Conservation (phyloP, 2,113 vertebrate species). For the Emydocephalus ijimae region DNA sequence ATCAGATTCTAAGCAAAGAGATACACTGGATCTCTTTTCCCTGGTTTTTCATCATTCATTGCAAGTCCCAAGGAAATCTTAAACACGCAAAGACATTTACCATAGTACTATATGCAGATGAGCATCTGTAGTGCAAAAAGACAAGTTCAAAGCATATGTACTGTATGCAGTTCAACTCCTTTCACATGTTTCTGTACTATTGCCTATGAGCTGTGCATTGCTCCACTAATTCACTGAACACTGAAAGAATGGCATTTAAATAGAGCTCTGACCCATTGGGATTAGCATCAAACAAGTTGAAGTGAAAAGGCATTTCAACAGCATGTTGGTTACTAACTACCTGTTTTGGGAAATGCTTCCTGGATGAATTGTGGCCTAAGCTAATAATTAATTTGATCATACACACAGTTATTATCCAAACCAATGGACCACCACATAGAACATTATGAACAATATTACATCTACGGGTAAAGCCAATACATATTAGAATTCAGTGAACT, state of each 20-base stretch:
- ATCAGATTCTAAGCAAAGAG: background rate
- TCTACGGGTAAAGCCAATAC: background rate
- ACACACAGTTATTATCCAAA: background rate
- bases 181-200: background rate
- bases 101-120: background rate
- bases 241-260: background rate
- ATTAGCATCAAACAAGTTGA: background rate
- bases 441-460: background rate
- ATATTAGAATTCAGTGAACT: background rate
- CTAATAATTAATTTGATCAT: background rate
- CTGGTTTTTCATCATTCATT: background rate
- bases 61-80: background rate
- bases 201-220: background rate
- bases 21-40: background rate
- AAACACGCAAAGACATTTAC: background rate
- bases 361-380: background rate
- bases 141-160: background rate
- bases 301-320: background rate
- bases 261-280: background rate
- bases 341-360: background rate
- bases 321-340: background rate
- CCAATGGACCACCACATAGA: background rate
- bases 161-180: background rate
- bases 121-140: background rate
- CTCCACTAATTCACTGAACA: background rate